phyloP scores from a whole-genome alignment of 2,797 vertebrate genomes.

The Labeo calbasu region DNA sequence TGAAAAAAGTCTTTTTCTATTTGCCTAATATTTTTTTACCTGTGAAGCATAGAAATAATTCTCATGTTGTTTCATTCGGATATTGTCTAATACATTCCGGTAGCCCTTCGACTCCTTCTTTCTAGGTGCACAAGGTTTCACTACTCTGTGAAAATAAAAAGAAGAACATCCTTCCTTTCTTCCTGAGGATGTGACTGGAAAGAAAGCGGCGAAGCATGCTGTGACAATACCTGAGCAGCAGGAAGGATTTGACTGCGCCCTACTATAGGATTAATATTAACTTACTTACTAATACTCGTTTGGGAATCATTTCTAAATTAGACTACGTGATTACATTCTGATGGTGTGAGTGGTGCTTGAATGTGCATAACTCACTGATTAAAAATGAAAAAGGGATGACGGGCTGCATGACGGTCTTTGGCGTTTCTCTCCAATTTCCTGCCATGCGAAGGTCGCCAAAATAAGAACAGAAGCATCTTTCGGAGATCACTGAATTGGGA shows the following conservation, averaged over 20 bases:
- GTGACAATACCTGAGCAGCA: conserved; percentile 25
- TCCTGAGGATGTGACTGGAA: conserved; percentile 28
- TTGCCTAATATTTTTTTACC: too few relatives aligned
- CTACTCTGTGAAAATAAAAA: neutral
- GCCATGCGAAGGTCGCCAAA: neutral
- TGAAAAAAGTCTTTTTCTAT: too few relatives aligned
- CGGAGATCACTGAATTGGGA: too few relatives aligned
- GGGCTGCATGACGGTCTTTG: neutral
- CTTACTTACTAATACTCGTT: neutral
- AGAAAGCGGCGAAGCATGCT: neutral
- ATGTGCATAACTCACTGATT: neutral
- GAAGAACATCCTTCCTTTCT: neutral
- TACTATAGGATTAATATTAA: neutral
- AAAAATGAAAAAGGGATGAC: neutral
- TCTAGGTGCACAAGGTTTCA: neutral
- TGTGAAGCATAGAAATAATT: neutral
- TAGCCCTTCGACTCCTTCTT: neutral
- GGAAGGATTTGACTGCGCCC: conserved; percentile 26
- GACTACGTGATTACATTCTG: neutral
- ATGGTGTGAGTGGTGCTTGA: neutral
- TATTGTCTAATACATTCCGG: neutral
- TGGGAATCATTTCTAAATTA: neutral
- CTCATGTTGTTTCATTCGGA: neutral
- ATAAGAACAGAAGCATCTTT: neutral
- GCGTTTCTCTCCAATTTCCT: neutral